Evolutionary conservation across 2,888 invertebrate genomes (phyloP).

Genomic region (Clostera curtula): DNA sequence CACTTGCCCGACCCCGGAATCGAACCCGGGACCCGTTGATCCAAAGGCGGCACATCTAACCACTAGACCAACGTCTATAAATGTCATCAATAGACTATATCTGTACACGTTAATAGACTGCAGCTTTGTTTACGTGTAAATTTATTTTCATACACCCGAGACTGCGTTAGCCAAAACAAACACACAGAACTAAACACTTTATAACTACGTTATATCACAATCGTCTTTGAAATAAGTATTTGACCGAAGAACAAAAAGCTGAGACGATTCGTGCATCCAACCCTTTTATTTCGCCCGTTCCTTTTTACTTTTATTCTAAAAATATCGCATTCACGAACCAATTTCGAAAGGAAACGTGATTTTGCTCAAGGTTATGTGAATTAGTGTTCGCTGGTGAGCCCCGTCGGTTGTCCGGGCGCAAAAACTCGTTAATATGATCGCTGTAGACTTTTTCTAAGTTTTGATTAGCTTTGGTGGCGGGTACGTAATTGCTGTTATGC

Average conservation of each 20-base stretch:
- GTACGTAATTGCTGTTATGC: conserved; percentile 5
- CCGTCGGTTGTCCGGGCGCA: conserved; percentile 65
- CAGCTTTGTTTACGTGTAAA: too few relatives aligned
- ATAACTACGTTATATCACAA: too few relatives aligned
- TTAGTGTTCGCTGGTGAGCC: conserved; percentile 69
- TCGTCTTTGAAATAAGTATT: too few relatives aligned
- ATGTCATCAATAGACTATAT: too few relatives aligned
- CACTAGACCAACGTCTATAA: too few relatives aligned
- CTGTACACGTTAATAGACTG: too few relatives aligned
- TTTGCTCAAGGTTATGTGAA: conserved; percentile 65
- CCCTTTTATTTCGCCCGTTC: conserved; percentile 63
- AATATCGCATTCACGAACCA: conserved; percentile 72
- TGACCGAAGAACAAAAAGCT: conserved; percentile 54
- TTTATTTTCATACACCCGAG: too few relatives aligned
- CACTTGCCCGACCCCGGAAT: too few relatives aligned
- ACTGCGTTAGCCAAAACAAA: too few relatives aligned
- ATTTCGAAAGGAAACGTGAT: conserved; percentile 75
- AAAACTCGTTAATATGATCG: conserved; percentile 64
- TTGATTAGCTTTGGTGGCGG: conserved; percentile 47
- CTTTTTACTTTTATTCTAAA: conserved; percentile 72
- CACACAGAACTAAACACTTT: too few relatives aligned
- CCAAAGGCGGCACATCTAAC: too few relatives aligned
- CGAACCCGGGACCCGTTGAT: too few relatives aligned
- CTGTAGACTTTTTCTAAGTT: conserved; percentile 55
- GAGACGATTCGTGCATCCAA: conserved; percentile 55